Evolutionary conservation across 2,888 invertebrate genomes (phyloP).

Genomic region (Drosophila colorata): DNA sequence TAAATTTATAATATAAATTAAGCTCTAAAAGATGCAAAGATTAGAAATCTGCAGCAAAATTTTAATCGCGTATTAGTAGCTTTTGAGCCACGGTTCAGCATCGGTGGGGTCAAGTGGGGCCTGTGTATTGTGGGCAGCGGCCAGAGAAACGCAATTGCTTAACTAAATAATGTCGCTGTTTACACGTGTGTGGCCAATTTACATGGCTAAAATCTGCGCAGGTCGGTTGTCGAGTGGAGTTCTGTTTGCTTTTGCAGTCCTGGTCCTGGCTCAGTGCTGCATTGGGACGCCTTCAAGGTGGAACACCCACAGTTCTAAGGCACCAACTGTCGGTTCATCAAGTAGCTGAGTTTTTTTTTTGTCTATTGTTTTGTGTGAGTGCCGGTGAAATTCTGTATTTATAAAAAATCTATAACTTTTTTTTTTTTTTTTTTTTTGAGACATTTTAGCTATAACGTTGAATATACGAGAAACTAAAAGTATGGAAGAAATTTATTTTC

Average conservation of each 20-base stretch:
- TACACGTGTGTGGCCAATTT: conserved; percentile 62
- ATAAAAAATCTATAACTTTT: too few species aligned
- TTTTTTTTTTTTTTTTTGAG: too few species aligned
- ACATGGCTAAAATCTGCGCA: conserved; percentile 44
- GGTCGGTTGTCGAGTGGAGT: conserved; percentile 30
- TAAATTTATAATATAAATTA: too few species aligned
- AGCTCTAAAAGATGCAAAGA: too few species aligned
- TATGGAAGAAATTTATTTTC: too few species aligned
- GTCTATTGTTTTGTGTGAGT: conserved; percentile 1
- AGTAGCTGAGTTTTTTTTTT: neutral
- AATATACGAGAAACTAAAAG: too few species aligned
- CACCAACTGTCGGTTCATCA: neutral
- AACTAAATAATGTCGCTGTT: conserved; percentile 70
- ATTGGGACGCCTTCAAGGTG: conserved; percentile 12
- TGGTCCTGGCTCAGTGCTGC: conserved; percentile 24
- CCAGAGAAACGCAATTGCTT: conserved; percentile 39
- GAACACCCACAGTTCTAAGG: neutral
- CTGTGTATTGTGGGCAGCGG: too few species aligned
- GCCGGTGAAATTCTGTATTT: conserved; percentile 5
- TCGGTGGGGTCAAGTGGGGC: neutral
- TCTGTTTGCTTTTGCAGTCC: conserved; percentile 5
- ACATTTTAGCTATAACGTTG: too few species aligned
- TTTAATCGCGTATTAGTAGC: neutral
- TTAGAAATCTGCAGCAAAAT: neutral
- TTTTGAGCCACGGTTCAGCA: conserved; percentile 22